Conservation (phyloP, 2,888 invertebrate genomes). For the Meteorus cinctellus region DNA sequence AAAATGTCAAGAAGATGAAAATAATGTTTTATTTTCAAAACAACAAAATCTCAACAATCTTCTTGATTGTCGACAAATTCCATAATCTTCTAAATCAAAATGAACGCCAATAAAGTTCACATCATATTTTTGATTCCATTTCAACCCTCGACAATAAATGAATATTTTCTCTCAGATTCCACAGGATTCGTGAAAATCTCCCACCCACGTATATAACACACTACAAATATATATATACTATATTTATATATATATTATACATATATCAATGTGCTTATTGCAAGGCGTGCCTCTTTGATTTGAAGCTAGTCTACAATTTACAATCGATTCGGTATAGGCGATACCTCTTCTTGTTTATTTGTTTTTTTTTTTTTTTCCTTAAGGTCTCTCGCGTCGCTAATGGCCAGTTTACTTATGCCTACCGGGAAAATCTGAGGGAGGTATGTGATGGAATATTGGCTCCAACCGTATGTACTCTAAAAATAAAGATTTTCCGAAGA, state of each 20-base stretch:
- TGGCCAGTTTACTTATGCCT: conserved; percentile 81
- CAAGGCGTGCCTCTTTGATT: conserved; percentile 42
- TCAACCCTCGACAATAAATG: not conserved
- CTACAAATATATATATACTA: not conserved
- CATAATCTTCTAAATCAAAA: not conserved
- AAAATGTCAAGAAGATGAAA: no score
- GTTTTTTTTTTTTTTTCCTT: conserved; percentile 75
- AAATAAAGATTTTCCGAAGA: conserved; percentile 38
- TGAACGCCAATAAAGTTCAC: not conserved
- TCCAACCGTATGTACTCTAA: conserved; percentile 63
- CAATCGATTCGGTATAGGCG: conserved; percentile 65
- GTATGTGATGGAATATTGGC: conserved; percentile 65
- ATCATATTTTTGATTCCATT: not conserved
- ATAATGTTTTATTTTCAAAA: not conserved
- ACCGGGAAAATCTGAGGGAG: conserved; percentile 78
- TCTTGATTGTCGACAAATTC: no score
- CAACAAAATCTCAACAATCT: not conserved
- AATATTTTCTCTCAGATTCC: conserved; percentile 33
- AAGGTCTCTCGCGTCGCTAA: conserved; percentile 80
- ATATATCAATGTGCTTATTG: conserved; percentile 33
- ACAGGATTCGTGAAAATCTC: conserved; percentile 40
- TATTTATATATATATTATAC: not conserved
- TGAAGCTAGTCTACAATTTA: conserved; percentile 27
- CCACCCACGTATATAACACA: not conserved
- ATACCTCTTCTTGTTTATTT: conserved; percentile 66